A percentile compares a stretch with the other conserved stretches of the same genome.
Evolutionary conservation across 1,140 invertebrate genomes (phyloP).

Genomic region (Zaprionus davidi): DNA sequence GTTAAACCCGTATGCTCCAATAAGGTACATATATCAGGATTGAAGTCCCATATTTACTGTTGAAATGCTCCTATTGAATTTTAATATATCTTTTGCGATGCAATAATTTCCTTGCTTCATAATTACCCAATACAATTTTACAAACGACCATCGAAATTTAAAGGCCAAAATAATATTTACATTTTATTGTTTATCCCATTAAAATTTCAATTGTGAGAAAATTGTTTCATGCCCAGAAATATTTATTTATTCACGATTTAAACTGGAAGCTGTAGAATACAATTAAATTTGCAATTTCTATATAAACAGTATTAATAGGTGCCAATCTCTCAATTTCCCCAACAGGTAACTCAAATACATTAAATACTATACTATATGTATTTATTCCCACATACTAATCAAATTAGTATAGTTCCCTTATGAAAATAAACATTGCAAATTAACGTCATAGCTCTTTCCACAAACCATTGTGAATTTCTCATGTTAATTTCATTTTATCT

Average conservation of each 20-base stretch:
- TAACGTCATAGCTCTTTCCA: constrained; percentile 5
- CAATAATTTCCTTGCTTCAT: not conserved
- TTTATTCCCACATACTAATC: not conserved
- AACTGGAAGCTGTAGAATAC: not conserved
- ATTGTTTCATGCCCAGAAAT: not conserved
- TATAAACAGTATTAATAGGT: not conserved
- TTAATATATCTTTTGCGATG: not conserved
- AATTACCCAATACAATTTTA: not conserved
- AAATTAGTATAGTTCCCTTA: not conserved
- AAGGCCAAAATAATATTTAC: constrained; percentile 7
- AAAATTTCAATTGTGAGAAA: not conserved
- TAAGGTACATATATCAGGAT: no score
- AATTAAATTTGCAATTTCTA: constrained; percentile 1
- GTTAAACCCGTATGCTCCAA: not conserved
- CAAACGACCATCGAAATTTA: not conserved
- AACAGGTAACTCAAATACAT: not conserved
- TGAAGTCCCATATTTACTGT: not conserved
- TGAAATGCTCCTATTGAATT: not conserved
- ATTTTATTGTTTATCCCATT: constrained; percentile 6
- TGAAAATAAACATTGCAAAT: not conserved
- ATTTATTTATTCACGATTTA: constrained; percentile 2
- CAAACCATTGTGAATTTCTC: constrained; percentile 5
- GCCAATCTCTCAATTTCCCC: not conserved
- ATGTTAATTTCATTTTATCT: constrained; percentile 8
- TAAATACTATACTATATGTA: not conserved